phyloP scores from a whole-genome alignment of 1,140 invertebrate species.

The Caerostris darwini region DNA sequence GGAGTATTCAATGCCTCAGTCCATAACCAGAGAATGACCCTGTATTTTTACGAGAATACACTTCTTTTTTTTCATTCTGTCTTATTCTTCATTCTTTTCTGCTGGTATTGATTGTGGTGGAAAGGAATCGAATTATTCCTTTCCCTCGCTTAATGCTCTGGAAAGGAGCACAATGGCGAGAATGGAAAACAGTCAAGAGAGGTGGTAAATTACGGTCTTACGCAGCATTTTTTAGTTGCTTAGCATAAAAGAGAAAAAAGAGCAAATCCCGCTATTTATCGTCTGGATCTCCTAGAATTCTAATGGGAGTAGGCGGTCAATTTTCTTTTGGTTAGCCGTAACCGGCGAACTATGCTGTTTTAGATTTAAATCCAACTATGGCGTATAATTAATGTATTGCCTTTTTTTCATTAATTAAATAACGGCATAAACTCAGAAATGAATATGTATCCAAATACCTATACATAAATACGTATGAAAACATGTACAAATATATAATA shows the following conservation, averaged over 20 bases:
- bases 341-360: background rate
- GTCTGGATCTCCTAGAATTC: background rate
- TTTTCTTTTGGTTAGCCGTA: background rate
- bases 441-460: no score
- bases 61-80: background rate
- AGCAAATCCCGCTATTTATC: background rate
- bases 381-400: no score
- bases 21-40: constrained; percentile 45
- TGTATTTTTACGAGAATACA: constrained; percentile 35
- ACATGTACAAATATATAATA: no score
- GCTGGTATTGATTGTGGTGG: background rate
- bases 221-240: constrained; percentile 3
- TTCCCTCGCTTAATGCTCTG: background rate
- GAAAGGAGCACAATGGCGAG: background rate
- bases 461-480: no score
- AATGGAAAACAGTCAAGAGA: background rate
- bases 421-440: no score
- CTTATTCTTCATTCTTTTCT: background rate
- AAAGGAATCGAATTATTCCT: background rate
- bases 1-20: constrained; percentile 48
- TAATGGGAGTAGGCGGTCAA: constrained; percentile 2
- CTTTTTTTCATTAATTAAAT: no score
- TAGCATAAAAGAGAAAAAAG: background rate
- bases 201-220: constrained; percentile 11
- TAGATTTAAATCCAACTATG: no score